Evolutionary conservation across 2,113 vertebrate genomes (phyloP).

Genomic region (Cervus canadensis): DNA sequence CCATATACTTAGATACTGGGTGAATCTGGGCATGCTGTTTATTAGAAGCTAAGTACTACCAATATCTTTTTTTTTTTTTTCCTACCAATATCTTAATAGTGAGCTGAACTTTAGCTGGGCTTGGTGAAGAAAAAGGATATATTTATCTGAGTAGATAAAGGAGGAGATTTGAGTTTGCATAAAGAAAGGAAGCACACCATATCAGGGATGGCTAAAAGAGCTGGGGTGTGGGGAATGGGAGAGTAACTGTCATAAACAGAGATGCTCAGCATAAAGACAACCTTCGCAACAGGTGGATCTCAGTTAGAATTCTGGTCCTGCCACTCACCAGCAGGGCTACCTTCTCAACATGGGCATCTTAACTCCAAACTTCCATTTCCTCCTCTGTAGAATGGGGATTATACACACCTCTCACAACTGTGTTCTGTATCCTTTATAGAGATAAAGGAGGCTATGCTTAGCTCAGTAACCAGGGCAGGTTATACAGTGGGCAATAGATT

Average conservation of each 20-base stretch:
- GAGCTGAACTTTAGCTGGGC: neutral
- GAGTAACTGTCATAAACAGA: neutral
- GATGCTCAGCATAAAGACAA: neutral
- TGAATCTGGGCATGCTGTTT: neutral
- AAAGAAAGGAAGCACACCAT: neutral
- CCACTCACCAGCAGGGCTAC: neutral
- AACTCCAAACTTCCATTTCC: neutral
- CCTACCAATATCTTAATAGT: neutral
- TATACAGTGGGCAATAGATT: accelerated
- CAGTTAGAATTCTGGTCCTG: neutral
- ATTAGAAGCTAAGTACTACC: neutral
- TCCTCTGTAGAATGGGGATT: neutral
- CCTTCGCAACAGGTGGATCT: neutral
- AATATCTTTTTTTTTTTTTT: neutral
- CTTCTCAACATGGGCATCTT: neutral
- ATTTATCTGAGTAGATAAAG: neutral
- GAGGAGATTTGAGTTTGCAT: neutral
- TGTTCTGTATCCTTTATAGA: neutral
- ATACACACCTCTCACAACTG: neutral
- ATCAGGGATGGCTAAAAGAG: neutral
- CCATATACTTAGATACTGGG: neutral
- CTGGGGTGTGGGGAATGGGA: neutral
- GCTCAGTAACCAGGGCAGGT: neutral
- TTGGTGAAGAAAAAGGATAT: neutral
- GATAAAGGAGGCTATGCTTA: neutral